Percentiles rank a stretch among this genome's conserved stretches.
Evolutionary conservation across 2,113 vertebrate species (phyloP).

Genomic region (Oryzias melastigma): DNA sequence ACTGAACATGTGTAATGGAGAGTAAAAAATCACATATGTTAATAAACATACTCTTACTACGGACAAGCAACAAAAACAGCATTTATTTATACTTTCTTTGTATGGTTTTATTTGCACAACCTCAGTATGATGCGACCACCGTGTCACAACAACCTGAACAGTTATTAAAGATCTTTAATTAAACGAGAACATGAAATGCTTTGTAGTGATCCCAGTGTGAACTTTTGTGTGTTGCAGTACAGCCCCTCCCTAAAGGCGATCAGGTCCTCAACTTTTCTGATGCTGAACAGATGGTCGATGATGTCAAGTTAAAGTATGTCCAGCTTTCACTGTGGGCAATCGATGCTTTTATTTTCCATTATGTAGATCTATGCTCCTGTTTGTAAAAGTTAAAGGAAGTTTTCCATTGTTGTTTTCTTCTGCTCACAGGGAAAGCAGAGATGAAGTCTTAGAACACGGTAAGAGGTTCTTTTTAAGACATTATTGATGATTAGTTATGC

Average conservation of each 20-base stretch:
- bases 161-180: no score
- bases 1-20: no score
- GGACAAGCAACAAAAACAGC: no score
- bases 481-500: neutral
- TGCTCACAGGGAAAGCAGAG: slow-evolving; percentile 83
- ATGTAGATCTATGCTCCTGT: neutral
- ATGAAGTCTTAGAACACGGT: slow-evolving; percentile 94
- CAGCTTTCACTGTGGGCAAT: neutral
- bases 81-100: no score
- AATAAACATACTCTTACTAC: no score
- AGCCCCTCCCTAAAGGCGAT: slow-evolving; percentile 93
- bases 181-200: neutral
- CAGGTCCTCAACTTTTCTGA: slow-evolving; percentile 96
- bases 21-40: no score
- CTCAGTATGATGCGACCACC: no score
- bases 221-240: slow-evolving; percentile 79
- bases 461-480: slow-evolving; percentile 54
- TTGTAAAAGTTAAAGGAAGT: neutral
- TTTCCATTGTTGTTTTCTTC: slow-evolving; percentile 1
- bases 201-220: neutral
- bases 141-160: no score
- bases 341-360: neutral
- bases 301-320: slow-evolving; percentile 90
- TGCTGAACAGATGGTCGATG: slow-evolving; percentile 93
- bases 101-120: no score